Evolutionary conservation across 2,888 invertebrate genomes (phyloP), one percentile per base, ranked within the genome.

Genomic region (Tenthredo notha): DNA sequence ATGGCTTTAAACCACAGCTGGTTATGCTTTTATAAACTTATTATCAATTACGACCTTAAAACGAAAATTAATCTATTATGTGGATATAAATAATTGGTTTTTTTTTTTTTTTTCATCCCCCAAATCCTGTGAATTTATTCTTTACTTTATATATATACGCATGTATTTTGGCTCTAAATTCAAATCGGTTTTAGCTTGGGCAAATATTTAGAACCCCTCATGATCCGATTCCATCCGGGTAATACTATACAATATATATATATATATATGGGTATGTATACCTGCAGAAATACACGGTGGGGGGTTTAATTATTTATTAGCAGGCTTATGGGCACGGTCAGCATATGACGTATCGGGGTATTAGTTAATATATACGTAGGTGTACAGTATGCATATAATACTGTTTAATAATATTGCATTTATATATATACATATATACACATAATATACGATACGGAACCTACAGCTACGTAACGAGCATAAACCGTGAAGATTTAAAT

Each of bases 111-210:
- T 33, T 33, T 33, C n/a, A n/a, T n/a, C n/a, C n/a, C n/a, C n/a
- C n/a, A 2, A 33, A 33, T 1, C 29, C 2, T 33, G 29, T 33
- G 29, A 33, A 33, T 33, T 33, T 33, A 33, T 33, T 33, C 1
- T 33, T 33, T 33, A 33, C 29, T 33, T 33, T 33, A 33, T 33
- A 65, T 4, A 65, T 65, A 65, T 65, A 65, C 0, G 21, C 33
- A 65, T 4, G 15, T 33, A 65, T 10, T 72, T 18, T n/a, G 37
- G n/a, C 7, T 72, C 10, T 72, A 72, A 72, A 72, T 72, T 72
- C n/a, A 43, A 72, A 72, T 72, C 40, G 43, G 18, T 72, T 72
- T 72, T 40, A 72, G n/a, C 72, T 72, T 72, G 40, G 10, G 54
- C 75, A 50, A 50, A 77, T 77, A 50, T 77, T 77, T 50, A 29